These are phyloP conservation scores for Solea senegalensis DNA, from an alignment of 2,113 vertebrate genomes.

Conservation along the genomic window DNA sequence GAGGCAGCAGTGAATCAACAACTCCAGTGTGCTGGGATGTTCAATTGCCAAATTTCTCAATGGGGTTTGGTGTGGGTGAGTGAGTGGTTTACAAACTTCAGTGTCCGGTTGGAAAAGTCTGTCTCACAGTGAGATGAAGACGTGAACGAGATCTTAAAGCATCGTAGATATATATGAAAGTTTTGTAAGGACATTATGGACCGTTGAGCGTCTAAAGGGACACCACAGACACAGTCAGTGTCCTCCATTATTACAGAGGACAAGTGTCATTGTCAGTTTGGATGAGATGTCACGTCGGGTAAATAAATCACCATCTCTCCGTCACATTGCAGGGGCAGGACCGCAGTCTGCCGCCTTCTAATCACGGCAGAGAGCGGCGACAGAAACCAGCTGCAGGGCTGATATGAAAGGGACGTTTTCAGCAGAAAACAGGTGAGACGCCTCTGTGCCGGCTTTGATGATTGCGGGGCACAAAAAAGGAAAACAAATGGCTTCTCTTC, in stretches of 20 bases:
- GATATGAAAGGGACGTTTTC: slow-evolving; percentile 63
- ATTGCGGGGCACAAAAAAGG: slow-evolving; percentile 26
- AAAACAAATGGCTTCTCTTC: slow-evolving; percentile 5
- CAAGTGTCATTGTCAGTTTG: slow-evolving; percentile 10
- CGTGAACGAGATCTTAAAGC: too few relatives aligned
- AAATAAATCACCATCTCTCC: slow-evolving; percentile 64
- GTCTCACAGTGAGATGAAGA: too few relatives aligned
- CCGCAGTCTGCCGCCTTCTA: slow-evolving; percentile 49
- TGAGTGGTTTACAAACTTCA: too few relatives aligned
- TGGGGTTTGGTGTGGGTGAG: too few relatives aligned
- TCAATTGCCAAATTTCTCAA: too few relatives aligned
- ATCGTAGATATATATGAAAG: too few relatives aligned
- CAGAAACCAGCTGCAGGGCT: slow-evolving; percentile 63
- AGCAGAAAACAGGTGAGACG: slow-evolving; percentile 74
- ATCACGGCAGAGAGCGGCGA: slow-evolving; percentile 53
- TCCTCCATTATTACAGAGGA: not conserved
- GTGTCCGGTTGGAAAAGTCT: too few relatives aligned
- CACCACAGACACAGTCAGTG: not conserved
- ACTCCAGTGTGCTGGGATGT: too few relatives aligned
- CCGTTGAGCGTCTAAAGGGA: too few relatives aligned
- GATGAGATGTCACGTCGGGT: slow-evolving; percentile 17
- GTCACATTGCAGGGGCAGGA: too few relatives aligned
- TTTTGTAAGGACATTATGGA: too few relatives aligned
- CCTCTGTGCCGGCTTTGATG: slow-evolving; percentile 54
- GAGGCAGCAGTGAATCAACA: too few relatives aligned